These are phyloP conservation scores for Drosophila asahinai DNA, from an alignment of 1,140 invertebrate species.

Conservation along the genomic window DNA sequence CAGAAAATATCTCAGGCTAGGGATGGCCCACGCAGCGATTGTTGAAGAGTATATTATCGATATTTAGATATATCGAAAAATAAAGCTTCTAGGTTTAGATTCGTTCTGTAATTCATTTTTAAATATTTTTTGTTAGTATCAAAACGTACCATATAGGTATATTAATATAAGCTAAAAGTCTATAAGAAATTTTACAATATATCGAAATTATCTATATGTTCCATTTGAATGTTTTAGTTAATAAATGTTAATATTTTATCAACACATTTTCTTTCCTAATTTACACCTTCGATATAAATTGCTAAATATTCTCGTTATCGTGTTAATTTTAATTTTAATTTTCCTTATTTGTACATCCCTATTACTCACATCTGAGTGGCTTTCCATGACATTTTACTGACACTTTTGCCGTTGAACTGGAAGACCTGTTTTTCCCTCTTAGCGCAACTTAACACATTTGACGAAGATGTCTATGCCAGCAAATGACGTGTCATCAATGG, in stretches of 20 bases:
- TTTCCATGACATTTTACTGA: constrained; percentile 82
- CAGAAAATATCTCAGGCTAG: constrained; percentile 6
- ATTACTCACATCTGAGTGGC: constrained; percentile 62
- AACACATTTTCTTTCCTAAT: too few species aligned
- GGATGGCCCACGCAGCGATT: too few species aligned
- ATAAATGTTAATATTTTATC: too few species aligned
- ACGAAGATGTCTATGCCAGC: constrained; percentile 79
- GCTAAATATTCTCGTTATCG: too few species aligned
- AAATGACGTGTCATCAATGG: constrained; percentile 81
- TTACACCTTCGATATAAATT: not conserved
- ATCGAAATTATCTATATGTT: not conserved
- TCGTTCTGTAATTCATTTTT: too few species aligned
- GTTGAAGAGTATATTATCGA: too few species aligned
- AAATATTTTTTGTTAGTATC: too few species aligned
- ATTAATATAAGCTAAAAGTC: too few species aligned
- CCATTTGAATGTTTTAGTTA: too few species aligned
- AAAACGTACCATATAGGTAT: too few species aligned
- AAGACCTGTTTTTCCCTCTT: constrained; percentile 71
- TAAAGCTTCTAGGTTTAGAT: too few species aligned
- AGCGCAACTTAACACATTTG: constrained; percentile 74
- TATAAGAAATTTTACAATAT: not conserved
- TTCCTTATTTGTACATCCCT: constrained; percentile 15
- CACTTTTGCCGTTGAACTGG: constrained; percentile 52
- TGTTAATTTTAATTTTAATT: not conserved
- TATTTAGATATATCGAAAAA: too few species aligned